These are phyloP conservation scores for Natator depressus DNA, from an alignment of 2,113 vertebrate genomes.

Conservation along the genomic window DNA sequence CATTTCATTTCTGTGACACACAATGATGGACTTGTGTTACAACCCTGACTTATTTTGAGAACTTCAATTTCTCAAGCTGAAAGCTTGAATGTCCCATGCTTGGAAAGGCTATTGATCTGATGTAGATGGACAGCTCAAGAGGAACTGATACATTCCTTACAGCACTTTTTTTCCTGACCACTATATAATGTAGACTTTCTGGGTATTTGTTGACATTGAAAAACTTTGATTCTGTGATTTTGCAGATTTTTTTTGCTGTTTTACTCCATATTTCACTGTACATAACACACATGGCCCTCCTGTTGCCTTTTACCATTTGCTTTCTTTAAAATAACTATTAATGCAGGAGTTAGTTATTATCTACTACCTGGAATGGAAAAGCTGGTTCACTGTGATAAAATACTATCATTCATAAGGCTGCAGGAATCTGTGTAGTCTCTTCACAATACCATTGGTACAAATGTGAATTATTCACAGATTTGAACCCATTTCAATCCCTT, in stretches of 20 bases:
- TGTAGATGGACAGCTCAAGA: conserved; percentile 85
- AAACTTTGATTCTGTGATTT: conserved; percentile 72
- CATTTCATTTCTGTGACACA: conserved; percentile 94
- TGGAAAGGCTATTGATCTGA: conserved; percentile 95
- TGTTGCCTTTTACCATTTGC: neutral
- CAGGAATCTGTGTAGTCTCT: conserved; percentile 37
- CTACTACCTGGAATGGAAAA: conserved; percentile 55
- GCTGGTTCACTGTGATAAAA: conserved; percentile 59
- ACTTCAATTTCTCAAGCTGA: conserved; percentile 89
- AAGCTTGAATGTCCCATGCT: conserved; percentile 88
- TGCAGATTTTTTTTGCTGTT: conserved; percentile 27
- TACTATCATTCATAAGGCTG: neutral
- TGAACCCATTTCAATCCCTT: neutral
- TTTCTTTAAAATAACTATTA: conserved; percentile 37
- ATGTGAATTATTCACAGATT: neutral
- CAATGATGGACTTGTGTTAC: conserved; percentile 91
- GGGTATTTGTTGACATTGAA: conserved; percentile 67
- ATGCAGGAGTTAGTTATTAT: conserved; percentile 50
- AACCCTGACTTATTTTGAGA: conserved; percentile 91
- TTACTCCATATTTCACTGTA: conserved; percentile 31
- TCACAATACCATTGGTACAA: neutral
- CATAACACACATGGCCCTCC: neutral
- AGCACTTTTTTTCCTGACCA: conserved; percentile 75
- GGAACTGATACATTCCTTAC: conserved; percentile 83
- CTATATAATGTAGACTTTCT: conserved; percentile 76